phyloP scores from a whole-genome alignment of 2,113 vertebrate genomes.

The Hippoglossus stenolepis region DNA sequence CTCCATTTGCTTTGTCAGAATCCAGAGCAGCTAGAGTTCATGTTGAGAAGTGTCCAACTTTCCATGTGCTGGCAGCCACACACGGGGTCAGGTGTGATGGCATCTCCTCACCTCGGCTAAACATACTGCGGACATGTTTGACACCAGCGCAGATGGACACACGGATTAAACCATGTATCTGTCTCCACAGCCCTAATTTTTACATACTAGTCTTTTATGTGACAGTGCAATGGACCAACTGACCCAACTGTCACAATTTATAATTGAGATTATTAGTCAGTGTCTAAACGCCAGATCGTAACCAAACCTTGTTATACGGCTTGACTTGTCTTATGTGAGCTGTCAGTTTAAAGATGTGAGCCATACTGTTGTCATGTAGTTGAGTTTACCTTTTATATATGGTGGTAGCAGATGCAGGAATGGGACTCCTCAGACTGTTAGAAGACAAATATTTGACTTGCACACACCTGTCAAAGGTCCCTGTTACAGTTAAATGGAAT shows the following conservation, averaged over 20 bases:
- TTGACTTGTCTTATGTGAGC: not conserved
- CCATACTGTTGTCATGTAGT: conserved; percentile 28
- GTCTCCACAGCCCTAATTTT: not conserved
- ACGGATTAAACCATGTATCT: not conserved
- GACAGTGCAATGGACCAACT: not conserved
- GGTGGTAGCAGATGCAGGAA: conserved; percentile 18
- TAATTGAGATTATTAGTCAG: not conserved
- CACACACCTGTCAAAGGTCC: conserved; percentile 25
- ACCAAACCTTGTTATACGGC: not conserved
- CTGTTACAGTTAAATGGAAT: not conserved
- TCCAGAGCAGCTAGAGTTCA: conserved; percentile 42
- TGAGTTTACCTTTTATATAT: conserved; percentile 30
- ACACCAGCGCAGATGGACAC: not conserved
- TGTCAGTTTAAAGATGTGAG: conserved; percentile 19
- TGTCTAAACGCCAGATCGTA: not conserved
- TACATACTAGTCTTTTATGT: not conserved
- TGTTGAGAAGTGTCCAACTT: conserved; percentile 65
- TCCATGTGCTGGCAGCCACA: conserved; percentile 57
- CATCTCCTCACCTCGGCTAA: conserved; percentile 35
- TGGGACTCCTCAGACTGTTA: conserved; percentile 6
- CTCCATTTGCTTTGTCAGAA: conserved; percentile 50
- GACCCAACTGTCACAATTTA: not conserved
- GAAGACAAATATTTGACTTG: conserved; percentile 38
- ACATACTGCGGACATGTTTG: conserved; percentile 20
- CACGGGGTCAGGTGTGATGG: conserved; percentile 63